Evolutionary conservation across 2,797 vertebrate genomes (phyloP), one percentile per base, ranked within the genome.

Genomic region (Notolepis coatsorum): DNA sequence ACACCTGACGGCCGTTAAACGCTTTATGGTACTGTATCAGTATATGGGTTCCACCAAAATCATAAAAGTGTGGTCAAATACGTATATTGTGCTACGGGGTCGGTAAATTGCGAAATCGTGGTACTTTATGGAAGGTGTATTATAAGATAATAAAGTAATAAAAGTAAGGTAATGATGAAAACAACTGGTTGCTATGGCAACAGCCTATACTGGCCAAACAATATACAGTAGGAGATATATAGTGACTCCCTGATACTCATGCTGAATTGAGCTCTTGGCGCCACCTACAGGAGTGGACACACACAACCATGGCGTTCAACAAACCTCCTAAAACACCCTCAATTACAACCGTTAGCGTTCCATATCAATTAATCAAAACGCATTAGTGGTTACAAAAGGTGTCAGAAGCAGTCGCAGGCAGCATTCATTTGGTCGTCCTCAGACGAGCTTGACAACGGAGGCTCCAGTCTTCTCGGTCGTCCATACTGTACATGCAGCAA

Each of bases 31-130:
- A 17, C 20, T n/a, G 20, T 7, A 6, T 42, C 7, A 6, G 4
- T 9, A 9, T 21, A 67, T 51, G 20, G 3, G 51, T 39, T 57
- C 27, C 1, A 9, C 21, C 24, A 25, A 54, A n/a, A 64, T 74
- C 21, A 46, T 37, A 20, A 15, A 60, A 67, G 12, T 41, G 38
- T 43, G n/a, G 18, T 23, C 24, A 28, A 50, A 30, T n/a, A n/a
- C n/a, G 10, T 12, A 13, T 6, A 31, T 8, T n/a, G 6, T 2
- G 33, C n/a, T 13, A 3, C 12, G 42, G 10, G 10, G 7, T 48
- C 38, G 27, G 13, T 52, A 54, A 15, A 15, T 6, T 30, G 25
- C 23, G 18, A 25, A 47, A 9, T 7, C 18, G 37, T 24, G 0
- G 18, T 31, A 20, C 6, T 23, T 41, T 21, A 6, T 10, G 30